These are phyloP conservation scores for Monopterus albus DNA, from an alignment of 2,113 vertebrate genomes.

Conservation along the genomic window DNA sequence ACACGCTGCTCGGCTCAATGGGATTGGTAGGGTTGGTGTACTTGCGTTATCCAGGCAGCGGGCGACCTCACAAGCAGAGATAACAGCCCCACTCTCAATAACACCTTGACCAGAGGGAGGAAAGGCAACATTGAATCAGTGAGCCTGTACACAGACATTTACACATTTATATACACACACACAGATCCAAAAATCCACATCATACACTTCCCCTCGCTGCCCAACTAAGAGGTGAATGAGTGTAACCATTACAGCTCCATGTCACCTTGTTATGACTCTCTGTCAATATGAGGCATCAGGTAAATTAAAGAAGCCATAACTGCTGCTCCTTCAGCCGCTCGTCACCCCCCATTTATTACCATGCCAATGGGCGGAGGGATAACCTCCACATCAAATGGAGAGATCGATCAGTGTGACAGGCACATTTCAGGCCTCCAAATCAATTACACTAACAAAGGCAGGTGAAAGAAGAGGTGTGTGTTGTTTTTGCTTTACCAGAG, in stretches of 20 bases:
- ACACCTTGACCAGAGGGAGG: constrained; percentile 76
- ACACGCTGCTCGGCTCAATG: constrained; percentile 46
- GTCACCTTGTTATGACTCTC: constrained; percentile 77
- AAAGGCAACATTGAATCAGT: constrained; percentile 54
- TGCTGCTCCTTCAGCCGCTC: constrained; percentile 65
- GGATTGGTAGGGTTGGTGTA: constrained; percentile 60
- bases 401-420: constrained; percentile 77
- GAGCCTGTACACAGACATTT: constrained; percentile 15
- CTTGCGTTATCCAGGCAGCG: constrained; percentile 51
- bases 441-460: constrained; percentile 71
- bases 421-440: constrained; percentile 73
- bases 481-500: constrained; percentile 18
- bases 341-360: constrained; percentile 76
- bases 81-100: constrained; percentile 75
- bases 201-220: constrained; percentile 16
- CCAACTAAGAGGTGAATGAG: constrained; percentile 69
- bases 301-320: constrained; percentile 78
- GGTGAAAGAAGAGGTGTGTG: constrained; percentile 37
- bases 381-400: constrained; percentile 44
- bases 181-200: constrained; percentile 38
- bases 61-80: constrained; percentile 64
- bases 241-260: constrained; percentile 61
- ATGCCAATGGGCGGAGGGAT: constrained; percentile 34
- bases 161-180: constrained; percentile 2
- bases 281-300: constrained; percentile 55